Evolutionary conservation across 2,888 invertebrate genomes (phyloP).

Genomic region (Abrostola tripartita): DNA sequence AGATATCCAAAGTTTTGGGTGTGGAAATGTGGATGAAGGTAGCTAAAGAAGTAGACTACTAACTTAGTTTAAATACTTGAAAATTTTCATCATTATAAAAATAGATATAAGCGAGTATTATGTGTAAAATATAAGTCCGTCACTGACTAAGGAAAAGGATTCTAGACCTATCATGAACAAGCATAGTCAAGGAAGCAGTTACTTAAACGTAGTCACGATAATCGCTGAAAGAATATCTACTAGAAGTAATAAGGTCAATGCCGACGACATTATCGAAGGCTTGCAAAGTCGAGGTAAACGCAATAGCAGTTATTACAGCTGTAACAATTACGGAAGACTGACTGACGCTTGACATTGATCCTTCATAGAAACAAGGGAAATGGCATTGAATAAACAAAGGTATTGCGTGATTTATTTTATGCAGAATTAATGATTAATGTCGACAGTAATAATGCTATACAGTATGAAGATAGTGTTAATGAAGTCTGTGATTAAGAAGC

Average conservation of each 20-base stretch:
- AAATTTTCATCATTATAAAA: no score
- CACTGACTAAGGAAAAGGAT: no score
- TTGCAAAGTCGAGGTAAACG: constrained; percentile 30
- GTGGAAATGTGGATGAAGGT: no score
- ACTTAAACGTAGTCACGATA: not conserved
- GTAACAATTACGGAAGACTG: constrained; percentile 5
- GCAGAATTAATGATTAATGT: not conserved
- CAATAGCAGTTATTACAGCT: constrained; percentile 10
- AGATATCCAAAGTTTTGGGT: no score
- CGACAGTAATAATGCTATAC: no score
- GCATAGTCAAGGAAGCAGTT: not conserved
- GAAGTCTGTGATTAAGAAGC: no score
- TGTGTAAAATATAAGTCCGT: no score
- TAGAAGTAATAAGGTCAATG: constrained; percentile 35
- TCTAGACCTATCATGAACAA: no score
- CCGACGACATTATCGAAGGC: constrained; percentile 15
- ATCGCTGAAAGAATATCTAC: not conserved
- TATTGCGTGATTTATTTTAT: constrained; percentile 1
- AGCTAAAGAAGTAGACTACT: no score
- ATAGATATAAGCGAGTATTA: no score
- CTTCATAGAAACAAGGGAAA: constrained; percentile 4
- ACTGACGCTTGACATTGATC: constrained; percentile 28
- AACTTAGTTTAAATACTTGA: no score
- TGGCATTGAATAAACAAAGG: not conserved
- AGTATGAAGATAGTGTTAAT: no score